Evolutionary conservation across 2,797 vertebrate species (phyloP).

Genomic region (Periophthalmus magnuspinnatus): DNA sequence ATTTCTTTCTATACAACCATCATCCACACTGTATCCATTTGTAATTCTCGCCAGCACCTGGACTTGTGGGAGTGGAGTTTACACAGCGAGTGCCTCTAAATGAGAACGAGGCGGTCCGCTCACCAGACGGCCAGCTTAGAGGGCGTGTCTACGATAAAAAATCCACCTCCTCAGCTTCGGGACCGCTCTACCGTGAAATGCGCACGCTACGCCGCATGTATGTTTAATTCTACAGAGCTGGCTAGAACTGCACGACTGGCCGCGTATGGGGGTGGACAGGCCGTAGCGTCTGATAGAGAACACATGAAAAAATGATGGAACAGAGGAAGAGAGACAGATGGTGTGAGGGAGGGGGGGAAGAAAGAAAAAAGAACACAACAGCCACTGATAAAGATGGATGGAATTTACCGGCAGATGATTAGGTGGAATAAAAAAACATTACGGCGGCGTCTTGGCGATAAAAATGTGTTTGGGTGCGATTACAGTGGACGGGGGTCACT

Average conservation of each 20-base stretch:
- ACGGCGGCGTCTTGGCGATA: conserved; percentile 52
- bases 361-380: conserved; percentile 62
- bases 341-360: conserved; percentile 40
- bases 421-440: conserved; percentile 55
- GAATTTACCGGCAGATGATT: conserved; percentile 69
- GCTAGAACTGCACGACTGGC: conserved; percentile 15
- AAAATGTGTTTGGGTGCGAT: conserved; percentile 46
- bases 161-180: conserved; percentile 44
- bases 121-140: conserved; percentile 40
- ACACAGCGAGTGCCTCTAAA: conserved; percentile 56
- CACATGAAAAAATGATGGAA: conserved; percentile 73
- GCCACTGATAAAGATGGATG: conserved; percentile 69
- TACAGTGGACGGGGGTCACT: conserved; percentile 65
- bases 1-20: conserved; percentile 35
- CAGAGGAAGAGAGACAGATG: conserved; percentile 64
- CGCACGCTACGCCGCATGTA: conserved; percentile 17
- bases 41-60: conserved; percentile 63
- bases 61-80: conserved; percentile 59
- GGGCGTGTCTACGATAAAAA: conserved; percentile 39
- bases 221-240: conserved; percentile 45
- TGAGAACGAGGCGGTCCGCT: conserved; percentile 62
- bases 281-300: conserved; percentile 51
- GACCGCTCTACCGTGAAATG: conserved; percentile 23
- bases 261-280: conserved; percentile 52
- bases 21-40: conserved; percentile 48